Evolutionary conservation across 2,113 vertebrate species (phyloP), one percentile per base, ranked within the genome.

Genomic region (Nannospalax galili): DNA sequence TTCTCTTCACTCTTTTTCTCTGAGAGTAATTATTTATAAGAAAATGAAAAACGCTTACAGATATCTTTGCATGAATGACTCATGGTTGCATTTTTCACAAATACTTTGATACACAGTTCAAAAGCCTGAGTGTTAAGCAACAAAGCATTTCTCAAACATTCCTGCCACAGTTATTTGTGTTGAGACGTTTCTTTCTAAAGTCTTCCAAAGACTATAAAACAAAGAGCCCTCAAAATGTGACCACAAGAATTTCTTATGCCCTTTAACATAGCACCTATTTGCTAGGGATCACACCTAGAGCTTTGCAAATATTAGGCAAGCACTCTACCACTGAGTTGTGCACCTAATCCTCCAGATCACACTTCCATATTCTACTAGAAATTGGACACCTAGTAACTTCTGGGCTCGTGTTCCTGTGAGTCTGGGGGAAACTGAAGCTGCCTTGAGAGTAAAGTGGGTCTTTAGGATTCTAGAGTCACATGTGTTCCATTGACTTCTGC

Each of bases 21-120:
- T 30, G 28, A 48, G 1, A 78, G 35, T 88, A 86, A 89, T 97
- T 93, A 95, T 88, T 97, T 94, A 75, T 64, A 89, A 82, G 70
- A 89, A 93, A 75, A 88, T 84, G 91, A 91, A 96, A n/a, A 92
- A 84, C 88, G 74, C 91, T 93, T 89, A 86, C 24, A 84, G 82
- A 78, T 32, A 91, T 78, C 84, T 95, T 93, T 88, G 80, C 62
- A 42, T 28, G 60, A 82, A 32, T 72, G 65, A 88, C 26, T 48
- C 87, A 42, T 11, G 56, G 17, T 26, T 32, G 74, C 37, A 91
- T 84, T 89, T 95, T 65, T 90, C 70, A 84, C 75, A 30, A 67
- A 87, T 65, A 72, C 60, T 93, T 81, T 58, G 75, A 87, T 40
- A 12, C 30, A 19, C n/a, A 70, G 70, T 58, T 95, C 32, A 89